Evolutionary conservation across 1,140 invertebrate genomes (phyloP).

Genomic region (Hirudo medicinalis): DNA sequence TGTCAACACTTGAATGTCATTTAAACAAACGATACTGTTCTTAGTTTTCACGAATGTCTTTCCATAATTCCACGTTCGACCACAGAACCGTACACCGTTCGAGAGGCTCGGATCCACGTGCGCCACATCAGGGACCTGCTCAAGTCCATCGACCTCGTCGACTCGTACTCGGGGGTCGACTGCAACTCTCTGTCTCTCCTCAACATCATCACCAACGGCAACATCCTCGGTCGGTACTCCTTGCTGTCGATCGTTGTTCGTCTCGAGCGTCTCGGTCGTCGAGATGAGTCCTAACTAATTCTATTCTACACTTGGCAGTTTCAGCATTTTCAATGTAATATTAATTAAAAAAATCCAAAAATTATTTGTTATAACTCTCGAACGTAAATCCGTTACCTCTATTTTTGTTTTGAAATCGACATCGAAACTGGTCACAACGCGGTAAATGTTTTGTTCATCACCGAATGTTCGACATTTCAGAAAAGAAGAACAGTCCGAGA

Average conservation of each 20-base stretch:
- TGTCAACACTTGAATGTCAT: too few relatives aligned
- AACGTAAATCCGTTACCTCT: too few relatives aligned
- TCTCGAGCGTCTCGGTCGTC: too few relatives aligned
- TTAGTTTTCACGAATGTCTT: too few relatives aligned
- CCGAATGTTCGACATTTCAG: constrained; percentile 39
- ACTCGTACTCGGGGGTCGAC: constrained; percentile 87
- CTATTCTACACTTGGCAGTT: too few relatives aligned
- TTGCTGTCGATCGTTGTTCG: not conserved
- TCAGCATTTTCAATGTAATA: too few relatives aligned
- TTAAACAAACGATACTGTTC: too few relatives aligned
- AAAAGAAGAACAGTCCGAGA: constrained; percentile 63
- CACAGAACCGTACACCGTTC: constrained; percentile 87
- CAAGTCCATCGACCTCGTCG: constrained; percentile 65
- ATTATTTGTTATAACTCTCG: too few relatives aligned
- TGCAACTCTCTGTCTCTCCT: constrained; percentile 89
- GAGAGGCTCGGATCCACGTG: constrained; percentile 90
- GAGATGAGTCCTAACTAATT: too few relatives aligned
- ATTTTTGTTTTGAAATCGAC: not conserved
- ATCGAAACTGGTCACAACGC: not conserved
- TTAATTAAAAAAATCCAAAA: too few relatives aligned
- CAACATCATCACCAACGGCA: constrained; percentile 80
- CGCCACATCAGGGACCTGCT: constrained; percentile 88
- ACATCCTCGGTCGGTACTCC: constrained; percentile 47
- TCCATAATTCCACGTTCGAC: not conserved
- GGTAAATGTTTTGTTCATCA: not conserved